Evolutionary conservation across 2,113 vertebrate genomes (phyloP).

Genomic region (Anolis sagrei): DNA sequence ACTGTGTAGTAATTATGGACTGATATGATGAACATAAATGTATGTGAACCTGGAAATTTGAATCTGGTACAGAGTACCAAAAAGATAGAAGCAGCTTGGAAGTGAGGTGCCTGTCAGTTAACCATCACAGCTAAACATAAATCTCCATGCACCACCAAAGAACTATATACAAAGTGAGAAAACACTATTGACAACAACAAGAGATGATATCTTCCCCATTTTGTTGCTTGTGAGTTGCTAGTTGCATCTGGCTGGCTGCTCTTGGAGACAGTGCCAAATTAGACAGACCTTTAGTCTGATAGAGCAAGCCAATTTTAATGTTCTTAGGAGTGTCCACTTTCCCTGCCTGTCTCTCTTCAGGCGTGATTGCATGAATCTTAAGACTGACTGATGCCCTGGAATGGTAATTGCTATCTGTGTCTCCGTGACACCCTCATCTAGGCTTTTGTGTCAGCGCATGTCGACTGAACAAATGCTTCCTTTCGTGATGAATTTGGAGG

Average conservation of each 20-base stretch:
- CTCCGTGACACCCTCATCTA: background rate
- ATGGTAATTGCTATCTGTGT: background rate
- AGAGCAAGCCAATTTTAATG: background rate
- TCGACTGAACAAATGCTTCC: background rate
- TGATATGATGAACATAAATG: background rate
- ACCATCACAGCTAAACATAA: background rate
- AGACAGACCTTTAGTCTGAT: background rate
- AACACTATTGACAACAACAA: background rate
- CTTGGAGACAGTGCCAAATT: background rate
- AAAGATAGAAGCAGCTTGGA: background rate
- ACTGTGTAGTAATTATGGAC: background rate
- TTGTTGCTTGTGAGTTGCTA: background rate
- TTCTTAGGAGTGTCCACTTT: background rate
- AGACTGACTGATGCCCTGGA: background rate
- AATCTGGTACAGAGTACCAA: background rate
- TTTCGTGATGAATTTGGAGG: background rate
- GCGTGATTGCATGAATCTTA: background rate
- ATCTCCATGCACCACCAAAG: too few species aligned
- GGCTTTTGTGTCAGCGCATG: background rate
- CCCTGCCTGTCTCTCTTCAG: background rate
- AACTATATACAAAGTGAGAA: background rate
- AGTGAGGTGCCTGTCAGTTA: background rate
- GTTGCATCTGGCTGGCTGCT: background rate
- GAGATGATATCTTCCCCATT: background rate
- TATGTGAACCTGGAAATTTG: background rate